Base-by-base conservation (phyloP, 2,797 vertebrate genomes). In the Parambassis ranga region DNA sequence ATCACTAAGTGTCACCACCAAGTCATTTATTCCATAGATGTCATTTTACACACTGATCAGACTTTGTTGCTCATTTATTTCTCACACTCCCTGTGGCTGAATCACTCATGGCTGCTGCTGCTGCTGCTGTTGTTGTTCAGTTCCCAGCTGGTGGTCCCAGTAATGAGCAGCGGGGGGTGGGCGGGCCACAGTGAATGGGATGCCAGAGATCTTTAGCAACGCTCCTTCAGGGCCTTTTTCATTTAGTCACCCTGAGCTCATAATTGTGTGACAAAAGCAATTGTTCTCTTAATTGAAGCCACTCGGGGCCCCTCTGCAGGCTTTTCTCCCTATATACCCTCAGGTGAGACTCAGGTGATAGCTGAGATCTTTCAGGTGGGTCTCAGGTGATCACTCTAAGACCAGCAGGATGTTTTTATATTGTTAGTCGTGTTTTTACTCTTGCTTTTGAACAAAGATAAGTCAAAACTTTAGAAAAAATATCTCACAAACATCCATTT, bases 181-280 rank as follows among this genome's bases (percentile, higher is more conserved):
- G 76, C 14, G 61, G 83, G 61, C 61, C 75, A 66, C 83, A 81
- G 79, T 90, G 81, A 85, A 83, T 87, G 69, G 82, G 77, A 90
- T 91, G 86, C 86, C 88, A 88, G 70, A 89, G 87, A 89, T 90
- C 90, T 85, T 91, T 87, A 86, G 90, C 87, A 72, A 60, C 46
- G 60, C 75, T 89, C 87, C 92, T 92, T 67, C 85, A 43, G 92
- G 93, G 75, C 86, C 57, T 90, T 92, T 86, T 77, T 82, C 81
- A 87, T 91, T 91, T 82, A 89, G 78, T 82, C 85, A 81, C 77
- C 76, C 84, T 92, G 87, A 93, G 90, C 90, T 90, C 87, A 90
- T 92, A 92, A 92, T 91, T 90, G 87, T 90, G 88, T 90, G 91
- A 92, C 91, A 90, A 92, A 92, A 90, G 82, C 88, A 89, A 92